Percentiles rank a stretch among this genome's conserved stretches.
phyloP scores from a whole-genome alignment of 1,140 invertebrate genomes.

The Drepana arcuata region DNA sequence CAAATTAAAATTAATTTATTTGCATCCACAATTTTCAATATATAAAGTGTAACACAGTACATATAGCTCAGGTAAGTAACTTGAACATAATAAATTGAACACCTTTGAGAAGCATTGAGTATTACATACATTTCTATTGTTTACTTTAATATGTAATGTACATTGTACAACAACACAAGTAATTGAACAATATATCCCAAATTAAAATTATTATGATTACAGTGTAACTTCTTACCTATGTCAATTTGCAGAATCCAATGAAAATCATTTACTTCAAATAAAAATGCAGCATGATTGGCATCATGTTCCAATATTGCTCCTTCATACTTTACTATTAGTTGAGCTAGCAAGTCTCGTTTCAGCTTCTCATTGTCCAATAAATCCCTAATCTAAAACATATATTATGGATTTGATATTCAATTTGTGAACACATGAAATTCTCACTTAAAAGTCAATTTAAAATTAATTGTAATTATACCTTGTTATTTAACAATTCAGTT shows the following conservation, averaged over 20 bases:
- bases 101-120: no score
- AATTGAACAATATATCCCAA: neutral
- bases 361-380: conserved; percentile 59
- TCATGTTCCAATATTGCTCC: conserved; percentile 64
- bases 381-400: conserved; percentile 46
- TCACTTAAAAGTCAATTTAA: no score
- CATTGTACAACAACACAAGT: neutral
- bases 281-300: conserved; percentile 55
- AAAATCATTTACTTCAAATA: conserved; percentile 63
- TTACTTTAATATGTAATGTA: neutral
- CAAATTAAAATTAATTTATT: no score
- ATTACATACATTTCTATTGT: no score
- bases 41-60: no score
- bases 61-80: no score
- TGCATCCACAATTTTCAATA: no score
- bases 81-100: no score
- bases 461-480: conserved; percentile 38
- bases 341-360: conserved; percentile 53
- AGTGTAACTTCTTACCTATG: conserved; percentile 54
- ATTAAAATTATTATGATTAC: no score
- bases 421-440: no score
- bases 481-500: conserved; percentile 67
- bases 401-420: no score
- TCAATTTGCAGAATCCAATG: conserved; percentile 68
- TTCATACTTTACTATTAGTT: conserved; percentile 65